Conservation (phyloP, 2,888 invertebrate genomes). For the Drosophila multiciliata region DNA sequence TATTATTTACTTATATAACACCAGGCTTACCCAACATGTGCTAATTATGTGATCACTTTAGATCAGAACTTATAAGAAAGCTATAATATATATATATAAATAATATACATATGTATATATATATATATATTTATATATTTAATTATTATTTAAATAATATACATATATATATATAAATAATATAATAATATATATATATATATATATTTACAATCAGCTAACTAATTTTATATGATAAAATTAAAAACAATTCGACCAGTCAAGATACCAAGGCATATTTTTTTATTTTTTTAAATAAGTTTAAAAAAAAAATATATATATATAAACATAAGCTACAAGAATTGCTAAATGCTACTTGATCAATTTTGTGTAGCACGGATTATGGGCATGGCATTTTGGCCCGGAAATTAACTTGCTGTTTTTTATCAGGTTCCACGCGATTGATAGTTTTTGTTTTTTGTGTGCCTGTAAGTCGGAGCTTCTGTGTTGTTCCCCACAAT, state of each 20-base stretch:
- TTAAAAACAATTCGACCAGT: too few relatives aligned
- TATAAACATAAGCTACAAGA: neutral
- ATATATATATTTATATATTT: too few relatives aligned
- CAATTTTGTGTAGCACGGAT: neutral
- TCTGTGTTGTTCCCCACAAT: slow-evolving; percentile 29
- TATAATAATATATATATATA: too few relatives aligned
- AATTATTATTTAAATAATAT: too few relatives aligned
- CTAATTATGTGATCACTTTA: neutral
- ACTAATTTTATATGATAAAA: too few relatives aligned
- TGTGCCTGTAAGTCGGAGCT: neutral
- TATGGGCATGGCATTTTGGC: neutral
- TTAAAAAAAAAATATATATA: too few relatives aligned
- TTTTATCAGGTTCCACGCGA: neutral
- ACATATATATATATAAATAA: too few relatives aligned
- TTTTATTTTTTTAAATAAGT: too few relatives aligned
- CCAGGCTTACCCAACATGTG: neutral
- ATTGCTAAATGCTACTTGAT: neutral
- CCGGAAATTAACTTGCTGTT: neutral
- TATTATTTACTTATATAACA: neutral
- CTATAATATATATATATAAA: too few relatives aligned
- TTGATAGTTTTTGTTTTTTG: neutral
- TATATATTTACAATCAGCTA: too few relatives aligned
- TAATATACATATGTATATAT: too few relatives aligned
- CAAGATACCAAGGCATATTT: too few relatives aligned
- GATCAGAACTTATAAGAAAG: neutral